Evolutionary conservation across 2,888 invertebrate species (phyloP).

Genomic region (Euzophera pinguis): DNA sequence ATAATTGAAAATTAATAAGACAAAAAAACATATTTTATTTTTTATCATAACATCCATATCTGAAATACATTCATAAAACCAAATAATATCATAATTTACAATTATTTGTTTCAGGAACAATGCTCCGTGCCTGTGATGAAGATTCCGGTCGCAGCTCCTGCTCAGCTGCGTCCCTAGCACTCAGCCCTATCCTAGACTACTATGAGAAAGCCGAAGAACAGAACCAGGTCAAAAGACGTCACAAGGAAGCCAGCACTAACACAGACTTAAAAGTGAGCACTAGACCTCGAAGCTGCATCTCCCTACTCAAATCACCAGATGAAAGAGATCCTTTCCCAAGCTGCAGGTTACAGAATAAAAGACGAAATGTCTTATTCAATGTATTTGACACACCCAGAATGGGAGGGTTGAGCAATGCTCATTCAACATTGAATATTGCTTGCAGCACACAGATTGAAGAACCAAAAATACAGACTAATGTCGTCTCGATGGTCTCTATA

Average conservation of each 20-base stretch:
- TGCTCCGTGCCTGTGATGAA: constrained; percentile 65
- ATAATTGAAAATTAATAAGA: too few species aligned
- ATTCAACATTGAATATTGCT: constrained; percentile 67
- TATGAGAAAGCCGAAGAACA: constrained; percentile 33
- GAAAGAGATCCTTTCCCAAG: constrained; percentile 73
- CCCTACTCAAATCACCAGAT: constrained; percentile 68
- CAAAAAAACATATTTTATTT: too few species aligned
- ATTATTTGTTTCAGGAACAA: constrained; percentile 45
- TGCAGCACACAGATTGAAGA: constrained; percentile 70
- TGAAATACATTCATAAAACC: too few species aligned
- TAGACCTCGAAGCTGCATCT: constrained; percentile 57
- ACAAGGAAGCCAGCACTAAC: constrained; percentile 66
- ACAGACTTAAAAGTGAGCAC: constrained; percentile 74
- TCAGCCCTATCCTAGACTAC: constrained; percentile 56
- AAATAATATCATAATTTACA: not conserved
- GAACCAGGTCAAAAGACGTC: constrained; percentile 33
- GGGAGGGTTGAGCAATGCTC: constrained; percentile 68
- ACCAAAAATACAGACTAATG: constrained; percentile 43
- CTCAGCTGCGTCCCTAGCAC: constrained; percentile 62
- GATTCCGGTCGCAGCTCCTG: constrained; percentile 75
- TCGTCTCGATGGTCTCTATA: constrained; percentile 55
- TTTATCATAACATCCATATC: too few species aligned
- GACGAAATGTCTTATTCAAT: constrained; percentile 56
- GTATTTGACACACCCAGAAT: constrained; percentile 56
- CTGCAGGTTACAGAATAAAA: constrained; percentile 46